phyloP scores from a whole-genome alignment of 1,140 invertebrate genomes.

The Melipona quadrifasciata region DNA sequence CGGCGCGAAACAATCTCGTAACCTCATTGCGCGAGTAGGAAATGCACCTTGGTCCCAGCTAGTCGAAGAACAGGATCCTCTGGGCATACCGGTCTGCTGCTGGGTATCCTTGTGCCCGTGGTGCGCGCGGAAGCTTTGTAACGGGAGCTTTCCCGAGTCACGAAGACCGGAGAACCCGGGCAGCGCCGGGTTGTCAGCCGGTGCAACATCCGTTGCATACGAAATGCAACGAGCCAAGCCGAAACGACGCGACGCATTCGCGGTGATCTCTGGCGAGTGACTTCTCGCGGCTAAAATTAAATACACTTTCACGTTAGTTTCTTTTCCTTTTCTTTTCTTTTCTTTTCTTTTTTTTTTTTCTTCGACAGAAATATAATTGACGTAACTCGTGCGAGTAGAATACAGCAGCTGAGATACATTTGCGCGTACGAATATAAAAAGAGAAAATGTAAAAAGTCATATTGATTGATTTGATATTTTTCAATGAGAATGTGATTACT shows the following conservation, averaged over 20 bases:
- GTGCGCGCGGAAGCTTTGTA: conserved; percentile 8
- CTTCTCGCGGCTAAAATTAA: too few species aligned
- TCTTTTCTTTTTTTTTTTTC: too few species aligned
- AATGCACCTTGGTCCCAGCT: conserved; percentile 28
- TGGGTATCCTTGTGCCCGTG: conserved; percentile 31
- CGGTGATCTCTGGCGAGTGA: too few species aligned
- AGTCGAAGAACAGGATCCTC: conserved; percentile 37
- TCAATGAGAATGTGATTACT: too few species aligned
- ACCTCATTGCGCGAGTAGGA: conserved; percentile 22
- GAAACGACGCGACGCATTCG: background rate
- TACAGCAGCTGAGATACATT: too few species aligned
- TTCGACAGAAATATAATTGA: too few species aligned
- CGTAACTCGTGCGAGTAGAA: too few species aligned
- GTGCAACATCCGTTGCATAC: conserved; percentile 61
- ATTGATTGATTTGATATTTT: too few species aligned
- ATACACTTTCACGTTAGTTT: too few species aligned
- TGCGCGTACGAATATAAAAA: too few species aligned
- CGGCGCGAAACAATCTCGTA: background rate
- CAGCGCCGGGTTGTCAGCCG: conserved; percentile 26
- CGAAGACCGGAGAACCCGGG: conserved; percentile 22
- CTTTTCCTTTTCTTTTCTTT: too few species aligned
- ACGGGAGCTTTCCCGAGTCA: conserved; percentile 47
- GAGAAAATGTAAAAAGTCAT: too few species aligned
- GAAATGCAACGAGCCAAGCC: conserved; percentile 36
- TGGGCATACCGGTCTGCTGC: conserved; percentile 20